Conservation (phyloP, 2,888 invertebrate species). For the Tachina grossa region DNA sequence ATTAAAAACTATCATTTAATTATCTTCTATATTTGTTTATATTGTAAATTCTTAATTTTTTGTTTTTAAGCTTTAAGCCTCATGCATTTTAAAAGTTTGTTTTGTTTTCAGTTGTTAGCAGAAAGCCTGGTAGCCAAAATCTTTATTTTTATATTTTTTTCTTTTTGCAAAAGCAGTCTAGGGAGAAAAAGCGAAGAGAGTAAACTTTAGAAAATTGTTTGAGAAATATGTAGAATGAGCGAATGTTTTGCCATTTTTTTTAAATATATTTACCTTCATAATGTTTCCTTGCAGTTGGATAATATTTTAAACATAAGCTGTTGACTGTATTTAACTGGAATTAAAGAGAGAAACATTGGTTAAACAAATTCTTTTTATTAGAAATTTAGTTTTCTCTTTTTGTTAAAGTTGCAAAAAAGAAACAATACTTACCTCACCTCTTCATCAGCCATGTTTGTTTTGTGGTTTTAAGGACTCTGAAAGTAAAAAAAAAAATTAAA, state of each 20-base stretch:
- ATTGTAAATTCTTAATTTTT: constrained; percentile 7
- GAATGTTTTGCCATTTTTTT: not conserved
- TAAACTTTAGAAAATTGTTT: constrained; percentile 43
- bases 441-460: constrained; percentile 93
- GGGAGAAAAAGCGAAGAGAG: constrained; percentile 36
- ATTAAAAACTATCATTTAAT: constrained; percentile 4
- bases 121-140: constrained; percentile 29
- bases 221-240: not conserved
- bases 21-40: not conserved
- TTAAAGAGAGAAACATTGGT: constrained; percentile 12
- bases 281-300: constrained; percentile 66
- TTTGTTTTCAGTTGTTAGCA: constrained; percentile 12
- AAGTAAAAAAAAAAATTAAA: constrained; percentile 65
- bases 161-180: constrained; percentile 19
- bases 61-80: constrained; percentile 47
- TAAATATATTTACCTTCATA: constrained; percentile 72
- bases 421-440: constrained; percentile 92
- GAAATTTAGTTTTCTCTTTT: not conserved
- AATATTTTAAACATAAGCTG: constrained; percentile 43
- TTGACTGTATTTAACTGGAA: constrained; percentile 69
- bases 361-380: not conserved
- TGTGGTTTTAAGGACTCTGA: constrained; percentile 80
- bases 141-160: constrained; percentile 12
- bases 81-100: constrained; percentile 17
- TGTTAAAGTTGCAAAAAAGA: not conserved